These are phyloP conservation scores for Coptodon rendalli DNA, from an alignment of 2,113 vertebrate species.

Conservation along the genomic window DNA sequence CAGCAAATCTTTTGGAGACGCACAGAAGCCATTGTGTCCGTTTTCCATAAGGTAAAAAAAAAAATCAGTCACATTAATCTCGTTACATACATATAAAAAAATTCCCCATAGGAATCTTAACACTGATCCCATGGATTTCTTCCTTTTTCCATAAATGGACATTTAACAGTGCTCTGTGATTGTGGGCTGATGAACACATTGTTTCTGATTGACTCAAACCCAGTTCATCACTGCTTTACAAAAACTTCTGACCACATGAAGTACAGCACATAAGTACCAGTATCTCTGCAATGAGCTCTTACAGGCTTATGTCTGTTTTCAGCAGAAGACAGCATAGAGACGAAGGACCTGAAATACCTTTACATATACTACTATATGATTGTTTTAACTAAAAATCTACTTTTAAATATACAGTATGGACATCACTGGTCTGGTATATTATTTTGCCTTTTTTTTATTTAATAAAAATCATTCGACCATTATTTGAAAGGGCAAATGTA, in stretches of 20 bases:
- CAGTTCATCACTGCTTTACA: not conserved
- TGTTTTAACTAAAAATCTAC: not conserved
- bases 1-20: not conserved
- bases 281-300: not conserved
- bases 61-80: not conserved
- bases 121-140: not conserved
- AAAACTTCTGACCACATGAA: not conserved
- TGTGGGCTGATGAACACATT: not conserved
- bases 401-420: not conserved
- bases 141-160: not conserved
- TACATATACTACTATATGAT: not conserved
- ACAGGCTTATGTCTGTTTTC: not conserved
- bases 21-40: not conserved
- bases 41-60: not conserved
- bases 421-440: not conserved
- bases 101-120: not conserved
- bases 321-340: not conserved
- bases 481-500: not conserved
- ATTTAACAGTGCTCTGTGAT: not conserved
- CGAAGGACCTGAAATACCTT: not conserved
- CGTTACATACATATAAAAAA: not conserved
- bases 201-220: not conserved
- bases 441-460: not conserved
- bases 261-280: not conserved
- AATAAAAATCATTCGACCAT: not conserved